Conservation (phyloP, 2,797 vertebrate genomes). For the Calcarius lapponicus region DNA sequence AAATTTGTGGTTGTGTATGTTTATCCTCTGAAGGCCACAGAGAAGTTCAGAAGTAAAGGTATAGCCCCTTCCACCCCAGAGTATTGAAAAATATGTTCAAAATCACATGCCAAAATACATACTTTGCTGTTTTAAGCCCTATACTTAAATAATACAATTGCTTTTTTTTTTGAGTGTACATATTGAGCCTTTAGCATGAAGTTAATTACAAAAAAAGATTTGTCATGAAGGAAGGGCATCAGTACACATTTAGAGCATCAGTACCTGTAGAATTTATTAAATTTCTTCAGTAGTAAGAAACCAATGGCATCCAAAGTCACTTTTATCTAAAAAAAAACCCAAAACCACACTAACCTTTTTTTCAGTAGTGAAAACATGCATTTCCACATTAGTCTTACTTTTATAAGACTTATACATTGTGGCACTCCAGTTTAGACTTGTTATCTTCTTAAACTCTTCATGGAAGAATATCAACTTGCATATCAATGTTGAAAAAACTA, state of each 20-base stretch:
- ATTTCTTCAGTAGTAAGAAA: background rate
- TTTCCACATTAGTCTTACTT: background rate
- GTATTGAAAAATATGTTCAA: background rate
- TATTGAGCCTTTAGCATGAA: background rate
- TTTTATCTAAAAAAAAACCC: background rate
- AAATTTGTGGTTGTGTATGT: background rate
- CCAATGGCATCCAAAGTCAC: background rate
- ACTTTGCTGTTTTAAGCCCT: background rate
- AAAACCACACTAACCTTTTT: background rate
- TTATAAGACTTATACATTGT: background rate
- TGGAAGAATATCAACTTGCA: background rate
- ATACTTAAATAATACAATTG: background rate
- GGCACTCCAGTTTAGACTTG: background rate
- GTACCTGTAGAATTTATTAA: background rate
- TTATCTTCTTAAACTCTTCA: background rate
- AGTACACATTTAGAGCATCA: background rate
- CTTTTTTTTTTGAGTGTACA: background rate
- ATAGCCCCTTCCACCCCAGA: rapidly evolving
- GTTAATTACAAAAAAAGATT: background rate
- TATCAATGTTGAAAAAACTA: background rate
- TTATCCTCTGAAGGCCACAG: background rate
- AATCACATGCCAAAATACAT: background rate
- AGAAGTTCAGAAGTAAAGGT: background rate
- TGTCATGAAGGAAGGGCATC: background rate
- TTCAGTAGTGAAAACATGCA: background rate